A percentile compares a stretch with the other conserved stretches of the same genome.
These are phyloP conservation scores for Procavia capensis DNA, from an alignment of 2,113 vertebrate species.

Conservation along the genomic window DNA sequence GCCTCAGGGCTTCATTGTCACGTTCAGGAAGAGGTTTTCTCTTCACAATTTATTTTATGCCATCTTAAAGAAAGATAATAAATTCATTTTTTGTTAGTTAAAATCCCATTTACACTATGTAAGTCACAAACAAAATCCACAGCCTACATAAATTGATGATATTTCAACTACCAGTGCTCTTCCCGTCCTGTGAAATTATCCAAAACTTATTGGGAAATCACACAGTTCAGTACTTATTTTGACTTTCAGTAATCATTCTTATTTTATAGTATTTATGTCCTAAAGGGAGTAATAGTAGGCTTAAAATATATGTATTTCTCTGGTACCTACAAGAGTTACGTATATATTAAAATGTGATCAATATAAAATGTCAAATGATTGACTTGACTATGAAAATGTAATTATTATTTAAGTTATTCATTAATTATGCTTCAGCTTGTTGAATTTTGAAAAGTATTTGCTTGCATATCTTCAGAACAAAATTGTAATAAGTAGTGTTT, in stretches of 20 bases:
- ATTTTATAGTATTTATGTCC: neutral
- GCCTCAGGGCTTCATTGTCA: neutral
- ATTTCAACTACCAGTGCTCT: neutral
- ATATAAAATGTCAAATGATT: neutral
- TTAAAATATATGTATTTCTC: neutral
- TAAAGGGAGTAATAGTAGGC: neutral
- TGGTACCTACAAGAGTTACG: neutral
- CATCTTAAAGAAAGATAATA: neutral
- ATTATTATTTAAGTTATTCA: conserved; percentile 7
- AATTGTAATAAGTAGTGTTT: neutral
- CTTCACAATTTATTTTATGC: neutral
- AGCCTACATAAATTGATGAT: neutral
- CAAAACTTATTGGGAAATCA: neutral
- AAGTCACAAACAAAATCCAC: neutral
- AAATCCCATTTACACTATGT: neutral
- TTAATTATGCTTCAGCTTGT: neutral
- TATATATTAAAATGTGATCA: neutral
- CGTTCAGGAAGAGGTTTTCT: neutral
- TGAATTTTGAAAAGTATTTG: neutral
- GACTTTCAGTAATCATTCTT: neutral
- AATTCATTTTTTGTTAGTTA: neutral
- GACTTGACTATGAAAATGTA: neutral
- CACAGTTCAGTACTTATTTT: neutral
- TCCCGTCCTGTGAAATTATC: neutral
- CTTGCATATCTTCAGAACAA: conserved; percentile 14